A percentile compares a stretch with the other conserved stretches of the same genome.
These are phyloP conservation scores for Hepsetus odoe DNA, from an alignment of 2,113 vertebrate genomes.

Conservation along the genomic window DNA sequence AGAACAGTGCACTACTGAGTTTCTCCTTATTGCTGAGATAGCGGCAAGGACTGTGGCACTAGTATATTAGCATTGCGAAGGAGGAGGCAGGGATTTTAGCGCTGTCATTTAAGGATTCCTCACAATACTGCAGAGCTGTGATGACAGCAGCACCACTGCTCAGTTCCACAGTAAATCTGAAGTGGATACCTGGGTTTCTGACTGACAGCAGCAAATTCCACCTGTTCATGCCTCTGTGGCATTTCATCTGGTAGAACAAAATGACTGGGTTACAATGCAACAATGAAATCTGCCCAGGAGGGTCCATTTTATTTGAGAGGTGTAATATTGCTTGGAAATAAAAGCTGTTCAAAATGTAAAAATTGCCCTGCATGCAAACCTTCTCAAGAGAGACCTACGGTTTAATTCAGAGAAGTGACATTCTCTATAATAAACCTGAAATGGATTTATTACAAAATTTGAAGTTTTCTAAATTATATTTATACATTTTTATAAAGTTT, in stretches of 20 bases:
- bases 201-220: neutral
- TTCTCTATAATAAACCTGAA: neutral
- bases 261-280: neutral
- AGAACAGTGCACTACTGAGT: neutral
- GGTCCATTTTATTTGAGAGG: neutral
- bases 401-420: neutral
- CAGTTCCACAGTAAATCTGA: neutral
- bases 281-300: neutral
- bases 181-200: neutral
- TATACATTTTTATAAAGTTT: too few relatives aligned
- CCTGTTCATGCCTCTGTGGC: neutral
- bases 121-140: neutral
- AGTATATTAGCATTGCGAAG: neutral
- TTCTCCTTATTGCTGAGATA: slow-evolving; percentile 24
- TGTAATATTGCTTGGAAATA: neutral
- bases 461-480: neutral
- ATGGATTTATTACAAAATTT: neutral
- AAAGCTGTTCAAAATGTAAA: slow-evolving; percentile 8
- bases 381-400: neutral
- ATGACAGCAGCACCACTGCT: neutral
- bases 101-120: neutral
- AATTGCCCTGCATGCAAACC: neutral
- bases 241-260: slow-evolving; percentile 3
- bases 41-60: neutral
- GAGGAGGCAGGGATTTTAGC: neutral